Evolutionary conservation across 2,113 vertebrate species (phyloP).

Genomic region (Lanius collurio): DNA sequence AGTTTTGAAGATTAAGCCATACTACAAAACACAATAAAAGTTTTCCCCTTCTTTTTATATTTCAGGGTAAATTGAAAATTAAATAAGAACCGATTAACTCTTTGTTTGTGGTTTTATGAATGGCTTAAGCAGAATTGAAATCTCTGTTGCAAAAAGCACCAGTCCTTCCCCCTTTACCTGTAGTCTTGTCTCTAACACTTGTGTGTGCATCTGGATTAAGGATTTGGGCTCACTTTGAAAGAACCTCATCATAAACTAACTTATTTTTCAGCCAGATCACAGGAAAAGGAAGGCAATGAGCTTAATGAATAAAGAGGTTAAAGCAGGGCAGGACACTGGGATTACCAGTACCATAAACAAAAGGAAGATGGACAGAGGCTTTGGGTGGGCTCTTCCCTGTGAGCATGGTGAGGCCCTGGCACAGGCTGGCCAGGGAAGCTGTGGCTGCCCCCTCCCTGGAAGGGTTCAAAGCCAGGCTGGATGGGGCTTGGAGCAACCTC

Average conservation of each 20-base stretch:
- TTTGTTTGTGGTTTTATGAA: background rate
- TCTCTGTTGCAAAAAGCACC: background rate
- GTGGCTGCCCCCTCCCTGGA: background rate
- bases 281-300: background rate
- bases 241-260: background rate
- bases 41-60: background rate
- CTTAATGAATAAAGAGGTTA: background rate
- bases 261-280: background rate
- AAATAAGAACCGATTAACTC: background rate
- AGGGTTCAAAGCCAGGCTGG: background rate
- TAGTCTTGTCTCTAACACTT: background rate
- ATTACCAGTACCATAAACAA: background rate
- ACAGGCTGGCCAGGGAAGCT: background rate
- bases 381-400: background rate
- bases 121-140: background rate
- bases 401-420: background rate
- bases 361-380: background rate
- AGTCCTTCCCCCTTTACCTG: background rate
- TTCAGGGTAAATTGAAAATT: background rate
- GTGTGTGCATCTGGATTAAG: background rate
- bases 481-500: rapidly evolving
- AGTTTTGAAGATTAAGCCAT: background rate
- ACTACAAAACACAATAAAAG: background rate
- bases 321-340: background rate
- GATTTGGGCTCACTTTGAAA: background rate